Evolutionary conservation across 1,140 invertebrate species (phyloP).

Genomic region (Linepithema humile): DNA sequence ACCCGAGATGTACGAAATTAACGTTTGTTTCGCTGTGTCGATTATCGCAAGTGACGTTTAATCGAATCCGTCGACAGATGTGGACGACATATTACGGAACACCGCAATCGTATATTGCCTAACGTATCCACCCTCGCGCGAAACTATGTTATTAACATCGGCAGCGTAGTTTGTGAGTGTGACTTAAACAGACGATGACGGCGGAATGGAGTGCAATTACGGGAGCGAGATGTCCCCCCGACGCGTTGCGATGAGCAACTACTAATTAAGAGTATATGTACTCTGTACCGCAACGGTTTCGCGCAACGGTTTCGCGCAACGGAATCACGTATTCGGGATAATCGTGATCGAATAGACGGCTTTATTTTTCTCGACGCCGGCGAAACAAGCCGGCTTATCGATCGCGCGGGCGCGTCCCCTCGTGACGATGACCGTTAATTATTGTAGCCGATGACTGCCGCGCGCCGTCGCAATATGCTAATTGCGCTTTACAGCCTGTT

Average conservation of each 20-base stretch:
- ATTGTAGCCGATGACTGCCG: not conserved
- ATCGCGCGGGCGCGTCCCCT: not conserved
- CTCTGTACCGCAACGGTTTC: not conserved
- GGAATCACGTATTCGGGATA: not conserved
- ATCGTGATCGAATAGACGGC: not conserved
- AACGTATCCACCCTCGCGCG: not conserved
- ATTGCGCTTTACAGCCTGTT: constrained; percentile 25
- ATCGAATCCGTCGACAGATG: not conserved
- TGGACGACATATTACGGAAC: not conserved
- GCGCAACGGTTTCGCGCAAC: not conserved
- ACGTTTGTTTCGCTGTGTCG: not conserved
- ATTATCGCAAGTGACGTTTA: not conserved
- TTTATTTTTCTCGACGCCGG: not conserved
- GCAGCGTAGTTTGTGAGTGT: not conserved
- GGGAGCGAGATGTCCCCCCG: not conserved
- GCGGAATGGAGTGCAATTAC: not conserved
- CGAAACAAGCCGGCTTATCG: not conserved
- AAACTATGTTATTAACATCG: not conserved
- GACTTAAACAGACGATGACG: not conserved
- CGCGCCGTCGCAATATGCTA: constrained; percentile 5
- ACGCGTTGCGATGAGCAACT: not conserved
- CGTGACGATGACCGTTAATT: constrained; percentile 20
- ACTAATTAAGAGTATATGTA: constrained; percentile 26
- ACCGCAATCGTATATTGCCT: not conserved
- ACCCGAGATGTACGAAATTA: not conserved